phyloP scores from a whole-genome alignment of 2,888 invertebrate species.

The Chironomus riparius region DNA sequence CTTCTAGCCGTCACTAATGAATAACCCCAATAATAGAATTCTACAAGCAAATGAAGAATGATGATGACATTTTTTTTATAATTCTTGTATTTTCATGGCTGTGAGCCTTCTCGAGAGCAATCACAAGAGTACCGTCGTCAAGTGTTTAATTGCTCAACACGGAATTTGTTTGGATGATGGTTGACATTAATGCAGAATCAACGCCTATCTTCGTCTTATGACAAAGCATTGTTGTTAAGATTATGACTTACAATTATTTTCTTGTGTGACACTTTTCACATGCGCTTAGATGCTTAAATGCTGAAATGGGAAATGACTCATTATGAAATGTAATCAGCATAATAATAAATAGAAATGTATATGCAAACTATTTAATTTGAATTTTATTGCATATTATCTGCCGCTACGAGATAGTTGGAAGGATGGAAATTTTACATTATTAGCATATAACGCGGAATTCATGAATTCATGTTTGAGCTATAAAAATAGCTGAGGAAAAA shows the following conservation, averaged over 20 bases:
- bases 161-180: neutral
- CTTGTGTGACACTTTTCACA: neutral
- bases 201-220: neutral
- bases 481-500: neutral
- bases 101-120: neutral
- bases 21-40: neutral
- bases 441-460: neutral
- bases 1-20: neutral
- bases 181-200: neutral
- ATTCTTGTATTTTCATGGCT: neutral
- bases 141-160: slow-evolving; percentile 20
- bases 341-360: neutral
- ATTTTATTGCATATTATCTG: slow-evolving; percentile 2
- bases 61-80: slow-evolving; percentile 14
- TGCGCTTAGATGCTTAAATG: neutral
- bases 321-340: neutral
- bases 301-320: neutral
- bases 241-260: neutral
- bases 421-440: neutral
- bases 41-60: neutral
- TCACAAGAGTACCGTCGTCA: neutral
- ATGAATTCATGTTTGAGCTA: neutral
- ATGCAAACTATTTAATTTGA: neutral
- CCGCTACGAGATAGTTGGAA: too few species aligned
- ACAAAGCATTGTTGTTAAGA: neutral